Percentiles rank a stretch among this genome's conserved stretches.
Evolutionary conservation across 2,888 invertebrate genomes (phyloP).

Genomic region (Pyralis farinalis): DNA sequence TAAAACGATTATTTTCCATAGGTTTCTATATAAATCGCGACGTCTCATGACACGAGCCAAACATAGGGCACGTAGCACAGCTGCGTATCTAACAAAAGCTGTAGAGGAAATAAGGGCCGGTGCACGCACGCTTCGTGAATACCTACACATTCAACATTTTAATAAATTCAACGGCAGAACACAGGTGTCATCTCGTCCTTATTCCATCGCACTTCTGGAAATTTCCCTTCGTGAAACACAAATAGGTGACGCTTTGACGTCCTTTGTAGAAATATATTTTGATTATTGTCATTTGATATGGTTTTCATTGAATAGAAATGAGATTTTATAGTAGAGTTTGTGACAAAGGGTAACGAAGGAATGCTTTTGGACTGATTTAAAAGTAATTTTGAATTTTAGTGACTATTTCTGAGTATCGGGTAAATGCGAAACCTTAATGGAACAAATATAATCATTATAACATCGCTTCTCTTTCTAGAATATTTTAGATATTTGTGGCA

Average conservation of each 20-base stretch:
- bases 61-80: constrained; percentile 11
- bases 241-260: background rate
- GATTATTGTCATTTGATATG: background rate
- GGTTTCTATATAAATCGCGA: no score
- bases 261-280: background rate
- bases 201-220: background rate
- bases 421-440: no score
- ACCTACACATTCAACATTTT: constrained; percentile 26
- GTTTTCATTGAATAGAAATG: no score
- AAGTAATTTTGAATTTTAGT: no score
- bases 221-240: constrained; percentile 5
- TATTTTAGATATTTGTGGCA: no score
- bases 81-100: constrained; percentile 9
- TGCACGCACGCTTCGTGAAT: constrained; percentile 19
- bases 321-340: no score
- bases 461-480: no score
- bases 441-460: no score
- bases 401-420: no score
- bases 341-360: no score
- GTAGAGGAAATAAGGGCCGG: constrained; percentile 17
- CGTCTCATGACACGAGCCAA: background rate
- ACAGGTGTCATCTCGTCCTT: constrained; percentile 19
- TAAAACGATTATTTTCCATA: no score
- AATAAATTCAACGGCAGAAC: constrained; percentile 36
- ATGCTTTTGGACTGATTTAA: no score